Conservation (phyloP, 2,888 invertebrate genomes). For the Portevinia maculata region DNA sequence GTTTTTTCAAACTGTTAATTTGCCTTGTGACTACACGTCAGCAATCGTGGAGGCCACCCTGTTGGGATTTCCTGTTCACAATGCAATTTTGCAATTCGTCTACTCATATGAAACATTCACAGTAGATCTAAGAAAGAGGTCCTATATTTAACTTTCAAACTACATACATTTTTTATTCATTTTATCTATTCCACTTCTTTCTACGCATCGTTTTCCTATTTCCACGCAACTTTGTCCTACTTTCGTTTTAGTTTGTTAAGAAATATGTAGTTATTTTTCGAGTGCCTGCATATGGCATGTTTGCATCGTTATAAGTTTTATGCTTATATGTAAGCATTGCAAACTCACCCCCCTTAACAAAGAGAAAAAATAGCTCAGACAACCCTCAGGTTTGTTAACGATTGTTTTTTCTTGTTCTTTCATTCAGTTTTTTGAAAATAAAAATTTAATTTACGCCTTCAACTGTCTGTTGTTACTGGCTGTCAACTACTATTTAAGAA, state of each 20-base stretch:
- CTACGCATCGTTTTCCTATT: constrained; percentile 40
- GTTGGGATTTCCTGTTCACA: background rate
- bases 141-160: constrained; percentile 8
- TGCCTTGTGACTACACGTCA: constrained; percentile 26
- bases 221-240: constrained; percentile 63
- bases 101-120: constrained; percentile 6
- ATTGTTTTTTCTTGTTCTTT: background rate
- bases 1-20: constrained; percentile 27
- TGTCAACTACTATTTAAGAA: constrained; percentile 15
- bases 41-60: constrained; percentile 15
- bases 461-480: constrained; percentile 26
- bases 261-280: constrained; percentile 36
- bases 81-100: background rate
- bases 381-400: constrained; percentile 30
- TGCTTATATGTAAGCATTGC: constrained; percentile 9
- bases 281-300: constrained; percentile 64
- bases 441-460: constrained; percentile 40
- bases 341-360: background rate
- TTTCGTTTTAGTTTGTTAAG: constrained; percentile 32
- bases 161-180: background rate
- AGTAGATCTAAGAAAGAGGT: background rate
- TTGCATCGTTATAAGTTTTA: constrained; percentile 64
- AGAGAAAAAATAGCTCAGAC: background rate
- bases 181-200: background rate
- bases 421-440: background rate